phyloP scores from a whole-genome alignment of 1,140 invertebrate species.

The Fopius arisanus region DNA sequence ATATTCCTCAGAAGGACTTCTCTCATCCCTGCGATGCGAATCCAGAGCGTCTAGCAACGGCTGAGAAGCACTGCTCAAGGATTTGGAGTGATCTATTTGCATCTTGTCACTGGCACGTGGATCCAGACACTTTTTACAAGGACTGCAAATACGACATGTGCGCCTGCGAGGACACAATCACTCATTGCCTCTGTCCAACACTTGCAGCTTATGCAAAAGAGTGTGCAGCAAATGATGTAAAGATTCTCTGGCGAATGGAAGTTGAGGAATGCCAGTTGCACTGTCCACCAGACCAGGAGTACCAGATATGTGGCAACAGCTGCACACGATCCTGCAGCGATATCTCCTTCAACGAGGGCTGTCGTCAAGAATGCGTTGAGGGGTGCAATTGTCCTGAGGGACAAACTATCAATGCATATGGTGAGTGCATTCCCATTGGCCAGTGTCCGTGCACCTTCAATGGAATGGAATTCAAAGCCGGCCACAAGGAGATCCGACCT shows the following conservation, averaged over 20 bases:
- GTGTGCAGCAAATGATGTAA: slow-evolving; percentile 76
- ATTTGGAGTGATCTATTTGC: slow-evolving; percentile 75
- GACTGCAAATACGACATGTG: slow-evolving; percentile 90
- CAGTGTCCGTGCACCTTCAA: slow-evolving; percentile 80
- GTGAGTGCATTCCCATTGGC: slow-evolving; percentile 78
- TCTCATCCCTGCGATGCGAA: slow-evolving; percentile 77
- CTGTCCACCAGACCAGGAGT: slow-evolving; percentile 81
- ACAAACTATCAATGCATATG: slow-evolving; percentile 73
- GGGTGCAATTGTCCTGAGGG: slow-evolving; percentile 87
- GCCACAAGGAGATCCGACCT: slow-evolving; percentile 76
- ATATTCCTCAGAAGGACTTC: slow-evolving; percentile 65
- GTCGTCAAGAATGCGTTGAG: slow-evolving; percentile 78
- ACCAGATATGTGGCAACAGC: slow-evolving; percentile 72
- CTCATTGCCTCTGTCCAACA: slow-evolving; percentile 81
- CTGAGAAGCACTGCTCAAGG: slow-evolving; percentile 75
- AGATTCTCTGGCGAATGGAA: slow-evolving; percentile 79
- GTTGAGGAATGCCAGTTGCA: slow-evolving; percentile 80
- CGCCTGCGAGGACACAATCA: slow-evolving; percentile 73
- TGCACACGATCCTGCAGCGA: slow-evolving; percentile 63
- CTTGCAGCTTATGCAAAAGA: slow-evolving; percentile 81
- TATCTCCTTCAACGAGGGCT: slow-evolving; percentile 53
- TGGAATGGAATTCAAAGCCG: slow-evolving; percentile 76
- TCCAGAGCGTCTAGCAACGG: slow-evolving; percentile 72
- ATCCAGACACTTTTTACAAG: slow-evolving; percentile 79
- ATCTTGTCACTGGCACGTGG: slow-evolving; percentile 81